Conservation (phyloP, 2,888 invertebrate genomes). For the Metacarcinus magister region DNA sequence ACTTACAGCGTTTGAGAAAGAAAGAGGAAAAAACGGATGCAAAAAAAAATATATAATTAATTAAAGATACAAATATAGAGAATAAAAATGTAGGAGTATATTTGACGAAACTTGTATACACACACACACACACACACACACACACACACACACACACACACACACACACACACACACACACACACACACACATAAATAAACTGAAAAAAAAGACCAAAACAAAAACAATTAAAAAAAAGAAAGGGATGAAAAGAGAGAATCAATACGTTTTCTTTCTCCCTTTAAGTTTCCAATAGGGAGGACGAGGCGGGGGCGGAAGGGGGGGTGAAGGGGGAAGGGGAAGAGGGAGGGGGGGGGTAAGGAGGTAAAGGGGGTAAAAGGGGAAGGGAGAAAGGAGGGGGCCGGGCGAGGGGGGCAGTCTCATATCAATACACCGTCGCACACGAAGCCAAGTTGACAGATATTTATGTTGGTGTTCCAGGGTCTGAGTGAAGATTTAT, state of each 20-base stretch:
- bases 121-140: no score
- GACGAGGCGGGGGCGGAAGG: background rate
- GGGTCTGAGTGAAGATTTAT: background rate
- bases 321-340: background rate
- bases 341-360: background rate
- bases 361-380: background rate
- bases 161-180: background rate
- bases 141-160: no score
- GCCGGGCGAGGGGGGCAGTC: background rate
- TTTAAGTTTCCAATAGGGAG: background rate
- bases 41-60: background rate
- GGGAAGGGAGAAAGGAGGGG: no score
- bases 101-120: no score
- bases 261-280: constrained; percentile 22
- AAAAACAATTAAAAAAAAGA: background rate
- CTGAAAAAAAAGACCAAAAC: no score
- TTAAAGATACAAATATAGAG: background rate
- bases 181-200: background rate
- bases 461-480: constrained; percentile 31
- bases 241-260: background rate
- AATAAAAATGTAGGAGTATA: no score
- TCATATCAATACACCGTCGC: constrained; percentile 3
- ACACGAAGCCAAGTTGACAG: constrained; percentile 30
- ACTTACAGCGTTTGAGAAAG: background rate
- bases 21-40: background rate